These are phyloP conservation scores for Salarias fasciatus DNA, from an alignment of 2,797 vertebrate species.

Conservation along the genomic window DNA sequence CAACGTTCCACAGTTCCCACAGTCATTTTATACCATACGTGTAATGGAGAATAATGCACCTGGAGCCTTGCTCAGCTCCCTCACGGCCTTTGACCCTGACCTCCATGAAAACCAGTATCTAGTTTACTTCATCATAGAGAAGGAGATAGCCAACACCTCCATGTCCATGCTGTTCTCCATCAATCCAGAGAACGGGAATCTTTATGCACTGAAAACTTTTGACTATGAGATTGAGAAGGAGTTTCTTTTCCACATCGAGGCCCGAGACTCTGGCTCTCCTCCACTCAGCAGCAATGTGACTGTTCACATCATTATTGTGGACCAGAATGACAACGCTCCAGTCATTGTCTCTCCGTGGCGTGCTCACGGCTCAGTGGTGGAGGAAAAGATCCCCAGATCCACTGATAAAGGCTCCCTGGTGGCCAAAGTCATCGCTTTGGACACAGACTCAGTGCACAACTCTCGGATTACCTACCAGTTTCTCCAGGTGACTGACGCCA, in stretches of 20 bases:
- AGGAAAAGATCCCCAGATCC: conserved; percentile 65
- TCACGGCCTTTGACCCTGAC: conserved; percentile 70
- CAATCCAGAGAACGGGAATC: conserved; percentile 68
- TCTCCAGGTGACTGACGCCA: conserved; percentile 60
- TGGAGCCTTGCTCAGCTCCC: conserved; percentile 59
- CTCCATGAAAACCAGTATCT: conserved; percentile 70
- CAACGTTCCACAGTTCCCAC: conserved; percentile 64
- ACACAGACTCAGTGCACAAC: conserved; percentile 66
- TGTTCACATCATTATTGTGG: conserved; percentile 61
- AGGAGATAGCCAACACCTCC: conserved; percentile 62
- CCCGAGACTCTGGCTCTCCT: conserved; percentile 69
- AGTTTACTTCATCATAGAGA: conserved; percentile 71
- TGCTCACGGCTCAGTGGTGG: conserved; percentile 60
- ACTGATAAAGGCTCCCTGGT: conserved; percentile 67
- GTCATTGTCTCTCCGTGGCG: conserved; percentile 66
- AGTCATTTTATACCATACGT: conserved; percentile 64
- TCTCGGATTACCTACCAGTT: conserved; percentile 69
- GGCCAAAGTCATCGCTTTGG: conserved; percentile 69
- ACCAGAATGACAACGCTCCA: conserved; percentile 68
- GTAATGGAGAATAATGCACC: conserved; percentile 75
- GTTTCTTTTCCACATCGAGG: conserved; percentile 67
- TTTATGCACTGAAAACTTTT: conserved; percentile 65
- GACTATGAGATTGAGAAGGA: conserved; percentile 67
- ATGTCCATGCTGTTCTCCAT: conserved; percentile 68
- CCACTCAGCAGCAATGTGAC: conserved; percentile 67